A percentile compares a stretch with the other conserved stretches of the same genome.
phyloP scores from a whole-genome alignment of 2,888 invertebrate genomes.

The Leptarthrus brevirostris region DNA sequence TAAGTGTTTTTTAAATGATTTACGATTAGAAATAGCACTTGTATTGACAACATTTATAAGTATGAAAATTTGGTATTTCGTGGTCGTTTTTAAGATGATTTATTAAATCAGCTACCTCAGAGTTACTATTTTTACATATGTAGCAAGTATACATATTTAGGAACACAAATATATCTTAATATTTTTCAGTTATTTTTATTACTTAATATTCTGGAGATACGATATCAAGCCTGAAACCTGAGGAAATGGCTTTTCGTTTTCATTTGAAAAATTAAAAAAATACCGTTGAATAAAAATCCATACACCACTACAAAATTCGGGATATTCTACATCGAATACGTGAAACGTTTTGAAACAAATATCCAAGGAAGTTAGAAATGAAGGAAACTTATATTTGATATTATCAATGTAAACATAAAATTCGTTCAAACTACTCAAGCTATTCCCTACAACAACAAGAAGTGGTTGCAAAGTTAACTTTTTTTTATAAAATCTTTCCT shows the following conservation, averaged over 20 bases:
- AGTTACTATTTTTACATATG: too few relatives aligned
- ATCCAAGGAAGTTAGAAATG: not conserved
- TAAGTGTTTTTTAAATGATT: constrained; percentile 3
- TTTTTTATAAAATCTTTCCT: not conserved
- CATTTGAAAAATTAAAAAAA: not conserved
- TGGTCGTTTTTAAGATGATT: not conserved
- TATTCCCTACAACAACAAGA: not conserved
- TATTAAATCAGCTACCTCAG: not conserved
- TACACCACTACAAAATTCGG: not conserved
- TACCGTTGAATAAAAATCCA: not conserved
- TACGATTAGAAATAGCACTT: not conserved
- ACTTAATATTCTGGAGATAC: not conserved
- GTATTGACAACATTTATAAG: not conserved
- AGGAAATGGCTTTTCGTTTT: not conserved
- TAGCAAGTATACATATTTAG: too few relatives aligned
- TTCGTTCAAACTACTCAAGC: not conserved
- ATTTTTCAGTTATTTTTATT: too few relatives aligned
- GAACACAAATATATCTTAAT: too few relatives aligned
- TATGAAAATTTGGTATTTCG: not conserved
- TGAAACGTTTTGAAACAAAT: not conserved
- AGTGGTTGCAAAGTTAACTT: not conserved
- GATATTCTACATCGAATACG: not conserved
- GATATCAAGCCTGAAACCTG: not conserved
- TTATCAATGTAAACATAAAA: not conserved
- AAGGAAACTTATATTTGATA: not conserved